These are phyloP conservation scores for Hippocampus comes DNA, from an alignment of 2,113 vertebrate species.

Conservation along the genomic window DNA sequence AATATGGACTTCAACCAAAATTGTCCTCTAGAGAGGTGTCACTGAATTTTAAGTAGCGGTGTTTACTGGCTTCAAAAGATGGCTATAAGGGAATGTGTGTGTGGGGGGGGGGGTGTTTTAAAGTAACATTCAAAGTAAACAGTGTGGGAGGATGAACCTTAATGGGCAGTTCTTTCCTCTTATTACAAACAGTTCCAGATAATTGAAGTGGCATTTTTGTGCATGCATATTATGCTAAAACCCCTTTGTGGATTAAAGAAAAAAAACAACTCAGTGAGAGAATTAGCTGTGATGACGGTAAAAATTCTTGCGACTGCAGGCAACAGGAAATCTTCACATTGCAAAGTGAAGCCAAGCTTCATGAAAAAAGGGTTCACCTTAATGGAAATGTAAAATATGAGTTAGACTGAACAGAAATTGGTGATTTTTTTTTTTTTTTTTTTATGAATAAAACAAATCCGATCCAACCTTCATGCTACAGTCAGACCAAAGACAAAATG, in stretches of 20 bases:
- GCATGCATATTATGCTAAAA: constrained; percentile 56
- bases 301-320: constrained; percentile 16
- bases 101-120: neutral
- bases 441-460: neutral
- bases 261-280: constrained; percentile 14
- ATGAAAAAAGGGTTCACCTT: neutral
- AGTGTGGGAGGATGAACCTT: constrained; percentile 46
- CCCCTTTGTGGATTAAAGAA: constrained; percentile 52
- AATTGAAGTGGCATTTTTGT: constrained; percentile 59
- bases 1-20: neutral
- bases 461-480: neutral
- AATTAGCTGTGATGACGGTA: constrained; percentile 29
- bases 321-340: neutral
- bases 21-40: neutral
- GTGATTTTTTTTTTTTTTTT: neutral
- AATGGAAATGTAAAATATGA: neutral
- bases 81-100: neutral
- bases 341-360: constrained; percentile 7
- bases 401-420: neutral
- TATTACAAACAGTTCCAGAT: constrained; percentile 57
- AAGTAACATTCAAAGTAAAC: constrained; percentile 29
- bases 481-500: too few relatives aligned
- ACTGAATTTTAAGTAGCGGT: neutral
- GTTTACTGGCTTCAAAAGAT: neutral
- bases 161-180: constrained; percentile 52